A percentile compares a stretch with the other conserved stretches of the same genome.
phyloP scores from a whole-genome alignment of 2,888 invertebrate species.

The Glyphotaelius pellucidus region DNA sequence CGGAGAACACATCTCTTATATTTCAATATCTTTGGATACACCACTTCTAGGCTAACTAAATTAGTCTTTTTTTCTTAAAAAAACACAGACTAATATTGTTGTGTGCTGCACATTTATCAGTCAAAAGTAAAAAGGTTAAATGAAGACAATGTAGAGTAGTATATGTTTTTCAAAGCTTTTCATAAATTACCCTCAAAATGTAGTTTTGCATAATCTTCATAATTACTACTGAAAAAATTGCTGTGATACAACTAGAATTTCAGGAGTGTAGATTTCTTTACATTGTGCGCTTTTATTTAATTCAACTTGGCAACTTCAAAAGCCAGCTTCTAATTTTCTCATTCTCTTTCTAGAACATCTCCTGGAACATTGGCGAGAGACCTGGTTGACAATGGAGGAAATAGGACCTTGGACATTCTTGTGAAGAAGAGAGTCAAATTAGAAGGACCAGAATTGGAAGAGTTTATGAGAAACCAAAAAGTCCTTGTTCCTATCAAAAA shows the following conservation, averaged over 20 bases:
- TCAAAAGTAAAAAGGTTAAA: too few relatives aligned
- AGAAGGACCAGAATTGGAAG: slow-evolving; percentile 88
- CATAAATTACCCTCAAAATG: too few relatives aligned
- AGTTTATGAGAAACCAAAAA: slow-evolving; percentile 83
- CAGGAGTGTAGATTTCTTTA: too few relatives aligned
- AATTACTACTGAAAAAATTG: neutral
- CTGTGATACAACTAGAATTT: neutral
- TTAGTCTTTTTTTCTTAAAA: neutral
- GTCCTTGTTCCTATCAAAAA: slow-evolving; percentile 70
- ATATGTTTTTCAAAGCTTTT: too few relatives aligned
- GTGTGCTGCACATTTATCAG: too few relatives aligned
- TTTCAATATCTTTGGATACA: too few relatives aligned
- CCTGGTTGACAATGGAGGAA: slow-evolving; percentile 86
- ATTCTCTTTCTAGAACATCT: slow-evolving; percentile 79
- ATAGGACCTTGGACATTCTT: slow-evolving; percentile 84
- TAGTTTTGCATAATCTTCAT: too few relatives aligned
- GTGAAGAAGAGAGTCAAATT: slow-evolving; percentile 84
- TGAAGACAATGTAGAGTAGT: too few relatives aligned
- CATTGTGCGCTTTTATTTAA: neutral
- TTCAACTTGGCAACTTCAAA: neutral
- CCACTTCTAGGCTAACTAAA: neutral
- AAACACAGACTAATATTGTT: too few relatives aligned
- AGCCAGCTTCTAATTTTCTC: neutral
- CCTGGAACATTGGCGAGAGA: slow-evolving; percentile 89
- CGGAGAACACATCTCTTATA: too few relatives aligned